Conservation (phyloP, 2,888 invertebrate genomes). For the Saturnia japonica region DNA sequence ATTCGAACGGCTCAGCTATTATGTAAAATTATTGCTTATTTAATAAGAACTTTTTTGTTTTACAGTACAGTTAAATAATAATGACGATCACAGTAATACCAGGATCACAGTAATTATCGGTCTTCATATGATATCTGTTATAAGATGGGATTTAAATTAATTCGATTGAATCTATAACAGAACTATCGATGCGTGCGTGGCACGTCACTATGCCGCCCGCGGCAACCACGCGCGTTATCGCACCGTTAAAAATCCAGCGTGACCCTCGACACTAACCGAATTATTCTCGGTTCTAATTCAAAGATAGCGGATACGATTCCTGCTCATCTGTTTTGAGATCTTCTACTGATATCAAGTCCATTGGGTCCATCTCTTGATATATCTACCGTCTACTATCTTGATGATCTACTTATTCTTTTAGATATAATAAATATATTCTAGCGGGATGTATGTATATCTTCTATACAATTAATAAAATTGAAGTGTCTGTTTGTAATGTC, state of each 20-base stretch:
- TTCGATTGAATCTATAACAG: constrained; percentile 26
- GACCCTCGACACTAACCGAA: constrained; percentile 73
- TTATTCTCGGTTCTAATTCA: constrained; percentile 65
- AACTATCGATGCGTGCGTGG: constrained; percentile 26
- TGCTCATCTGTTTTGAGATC: constrained; percentile 26
- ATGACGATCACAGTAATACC: too few species aligned
- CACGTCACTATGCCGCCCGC: constrained; percentile 59
- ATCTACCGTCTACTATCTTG: neutral
- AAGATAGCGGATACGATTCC: constrained; percentile 58
- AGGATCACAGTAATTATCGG: too few species aligned
- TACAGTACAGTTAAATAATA: too few species aligned
- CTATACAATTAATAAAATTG: too few species aligned
- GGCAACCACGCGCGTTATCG: constrained; percentile 78
- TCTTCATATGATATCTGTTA: too few species aligned
- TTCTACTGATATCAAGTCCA: neutral
- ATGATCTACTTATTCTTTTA: neutral
- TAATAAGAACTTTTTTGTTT: too few species aligned
- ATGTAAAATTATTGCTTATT: too few species aligned
- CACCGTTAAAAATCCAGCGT: constrained; percentile 73
- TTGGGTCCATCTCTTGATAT: neutral
- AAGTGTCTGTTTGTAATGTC: too few species aligned
- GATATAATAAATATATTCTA: neutral
- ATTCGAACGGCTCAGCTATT: too few species aligned
- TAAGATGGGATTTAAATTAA: neutral
- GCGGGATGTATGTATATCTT: too few species aligned